Base-by-base conservation (phyloP, 2,797 vertebrate genomes). In the Sebastes melanostomus region DNA sequence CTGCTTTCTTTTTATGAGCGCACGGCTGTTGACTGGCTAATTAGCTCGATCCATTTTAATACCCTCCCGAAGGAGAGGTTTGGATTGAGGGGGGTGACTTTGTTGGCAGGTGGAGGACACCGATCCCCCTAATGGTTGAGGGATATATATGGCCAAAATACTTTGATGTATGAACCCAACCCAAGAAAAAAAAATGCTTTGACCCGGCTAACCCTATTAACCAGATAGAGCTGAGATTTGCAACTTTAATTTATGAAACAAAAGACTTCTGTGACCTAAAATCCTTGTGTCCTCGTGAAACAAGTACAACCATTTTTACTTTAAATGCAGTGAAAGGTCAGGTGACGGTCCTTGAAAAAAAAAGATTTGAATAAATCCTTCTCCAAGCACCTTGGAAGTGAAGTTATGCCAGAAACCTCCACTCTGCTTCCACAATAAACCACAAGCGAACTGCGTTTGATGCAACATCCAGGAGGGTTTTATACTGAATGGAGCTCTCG, bases 1-100 rank as follows among this genome's bases (percentile, higher is more conserved):
- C 24, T 52, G 25, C 52, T 67, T 79, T 16, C 10, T 66, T 90
- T 86, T 84, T 80, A 82, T 4, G 16, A 77, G 91, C 70, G 78
- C 89, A 86, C 75, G 88, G 90, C 89, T 90, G 86, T 89, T 93
- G 75, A 90, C 94, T 95, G 93, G 96, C 95, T 97, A 97, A 97
- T 97, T 97, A 96, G 92, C 91, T 93, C 89, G 95, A 97, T 97
- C 95, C 95, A 96, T 96, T 96, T 96, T 96, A 96, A 96, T 94
- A 95, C 92, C 86, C 88, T 96, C 80, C 91, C 96, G 88, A n/a
- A 90, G 90, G 93, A 91, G 78, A 94, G 90, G 93, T 95, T 92
- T 93, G 85, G 90, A 92, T 80, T 84, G 90, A 77, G 90, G 94
- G 91, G 85, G 83, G 90, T 16, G 85, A 96, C 91, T 93, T 95